Conservation (phyloP, 30 jellyfish, hydroid and myxozoan genomes). For the Cassiopea andromeda region DNA sequence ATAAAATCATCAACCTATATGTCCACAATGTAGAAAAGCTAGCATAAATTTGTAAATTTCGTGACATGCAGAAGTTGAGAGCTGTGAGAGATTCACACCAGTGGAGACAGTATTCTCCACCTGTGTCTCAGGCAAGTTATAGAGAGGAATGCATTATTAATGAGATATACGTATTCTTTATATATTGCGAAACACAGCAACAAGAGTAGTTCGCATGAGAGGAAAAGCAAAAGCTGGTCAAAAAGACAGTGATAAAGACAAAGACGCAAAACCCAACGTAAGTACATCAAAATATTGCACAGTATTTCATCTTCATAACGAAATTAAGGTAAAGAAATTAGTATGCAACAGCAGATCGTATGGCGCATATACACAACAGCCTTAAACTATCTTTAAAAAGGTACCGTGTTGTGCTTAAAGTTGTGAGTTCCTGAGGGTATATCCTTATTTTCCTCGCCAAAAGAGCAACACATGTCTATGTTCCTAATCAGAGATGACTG, state of each 20-base stretch:
- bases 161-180: background rate
- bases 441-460: too few species aligned
- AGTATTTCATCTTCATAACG: background rate
- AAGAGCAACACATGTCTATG: too few species aligned
- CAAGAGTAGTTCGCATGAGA: background rate
- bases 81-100: constrained; percentile 10
- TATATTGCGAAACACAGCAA: constrained; percentile 6
- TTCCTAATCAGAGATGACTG: too few species aligned
- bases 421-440: too few species aligned
- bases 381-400: too few species aligned
- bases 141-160: background rate
- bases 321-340: too few species aligned
- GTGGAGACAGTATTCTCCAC: constrained; percentile 19
- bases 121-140: background rate
- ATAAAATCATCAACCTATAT: too few species aligned
- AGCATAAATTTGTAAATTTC: background rate
- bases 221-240: background rate
- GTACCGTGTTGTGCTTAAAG: too few species aligned
- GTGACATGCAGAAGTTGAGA: constrained; percentile 11
- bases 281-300: background rate
- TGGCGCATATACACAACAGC: too few species aligned
- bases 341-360: too few species aligned
- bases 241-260: background rate
- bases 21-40: background rate
- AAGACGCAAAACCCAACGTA: background rate